Conservation (phyloP, 2,888 invertebrate genomes). For the Dilophus febrilis region DNA sequence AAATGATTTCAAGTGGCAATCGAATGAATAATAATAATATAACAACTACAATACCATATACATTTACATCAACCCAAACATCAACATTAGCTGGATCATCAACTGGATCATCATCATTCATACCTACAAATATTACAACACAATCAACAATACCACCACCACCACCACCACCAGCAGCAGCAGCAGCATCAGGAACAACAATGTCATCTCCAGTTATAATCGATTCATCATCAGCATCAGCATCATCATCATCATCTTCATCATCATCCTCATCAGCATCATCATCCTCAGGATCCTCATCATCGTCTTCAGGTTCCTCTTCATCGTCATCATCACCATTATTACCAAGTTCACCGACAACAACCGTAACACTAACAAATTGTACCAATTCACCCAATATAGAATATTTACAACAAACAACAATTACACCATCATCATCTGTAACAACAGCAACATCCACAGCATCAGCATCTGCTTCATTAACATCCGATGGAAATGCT, state of each 20-base stretch:
- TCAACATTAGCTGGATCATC: constrained; percentile 5
- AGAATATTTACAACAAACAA: no score
- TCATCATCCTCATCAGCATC: neutral
- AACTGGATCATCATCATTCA: neutral
- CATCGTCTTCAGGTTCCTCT: neutral
- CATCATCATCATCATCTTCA: neutral
- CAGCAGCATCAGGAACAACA: no score
- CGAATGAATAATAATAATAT: no score
- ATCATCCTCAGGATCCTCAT: no score
- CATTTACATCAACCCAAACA: constrained; percentile 6
- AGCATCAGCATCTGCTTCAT: constrained; percentile 1
- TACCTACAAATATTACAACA: constrained; percentile 2
- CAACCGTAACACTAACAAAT: no score
- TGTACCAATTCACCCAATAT: no score
- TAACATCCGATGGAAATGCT: no score
- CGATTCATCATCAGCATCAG: neutral
- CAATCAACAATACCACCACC: neutral
- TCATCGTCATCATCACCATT: constrained; percentile 5
- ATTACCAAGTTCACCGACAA: neutral
- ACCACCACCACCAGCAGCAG: neutral
- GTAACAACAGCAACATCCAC: neutral
- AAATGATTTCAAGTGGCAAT: no score
- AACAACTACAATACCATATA: neutral
- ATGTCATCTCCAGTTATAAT: neutral
- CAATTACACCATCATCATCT: no score